Base-by-base conservation (phyloP, 2,888 invertebrate species). In the Drosophila villosipedis region DNA sequence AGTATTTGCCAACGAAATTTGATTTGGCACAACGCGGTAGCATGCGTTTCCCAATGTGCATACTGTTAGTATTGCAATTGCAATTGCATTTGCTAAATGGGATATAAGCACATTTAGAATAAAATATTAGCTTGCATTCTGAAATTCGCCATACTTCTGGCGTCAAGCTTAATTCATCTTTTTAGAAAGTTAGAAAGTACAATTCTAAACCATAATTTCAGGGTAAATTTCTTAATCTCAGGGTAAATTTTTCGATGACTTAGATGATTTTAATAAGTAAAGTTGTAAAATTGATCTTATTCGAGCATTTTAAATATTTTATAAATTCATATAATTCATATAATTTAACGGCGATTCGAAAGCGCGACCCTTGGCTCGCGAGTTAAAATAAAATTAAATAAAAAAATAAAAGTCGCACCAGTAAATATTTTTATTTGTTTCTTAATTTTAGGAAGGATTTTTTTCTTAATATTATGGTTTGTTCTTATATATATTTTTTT, bases 401-500 rank as follows among this genome's bases (percentile, higher is more conserved):
- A 31, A 31, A 33, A 33, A 12, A 33, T 33, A 33, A 12, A 33
- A 33, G 33, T 10, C 0, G n/a, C n/a, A n/a, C 41, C n/a, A 41
- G n/a, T 41, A 9, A n/a, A 41, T 41, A n/a, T 10, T 4, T 10
- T n/a, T n/a, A n/a, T 41, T 41, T 41, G n/a, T n/a, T 41, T 41
- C 39, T 41, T 3, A 10, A n/a, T 41, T n/a, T 39, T n/a, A n/a
- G 4, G 10, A 39, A 39, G 9, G 3, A n/a, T 39, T n/a, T n/a
- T 9, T 39, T n/a, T 9, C n/a, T 39, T 39, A 9, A 39, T n/a
- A n/a, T 41, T 10, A 10, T 41, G 41, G n/a, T n/a, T 41, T n/a
- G n/a, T 9, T 4, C 0, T 41, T n/a, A 41, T n/a, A 1, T n/a
- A 1, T 0, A 9, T 41, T n/a, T 39, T 41, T 41, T n/a, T 0